These are phyloP conservation scores for Tyrannus savana DNA, from an alignment of 2,113 vertebrate species.

Conservation along the genomic window DNA sequence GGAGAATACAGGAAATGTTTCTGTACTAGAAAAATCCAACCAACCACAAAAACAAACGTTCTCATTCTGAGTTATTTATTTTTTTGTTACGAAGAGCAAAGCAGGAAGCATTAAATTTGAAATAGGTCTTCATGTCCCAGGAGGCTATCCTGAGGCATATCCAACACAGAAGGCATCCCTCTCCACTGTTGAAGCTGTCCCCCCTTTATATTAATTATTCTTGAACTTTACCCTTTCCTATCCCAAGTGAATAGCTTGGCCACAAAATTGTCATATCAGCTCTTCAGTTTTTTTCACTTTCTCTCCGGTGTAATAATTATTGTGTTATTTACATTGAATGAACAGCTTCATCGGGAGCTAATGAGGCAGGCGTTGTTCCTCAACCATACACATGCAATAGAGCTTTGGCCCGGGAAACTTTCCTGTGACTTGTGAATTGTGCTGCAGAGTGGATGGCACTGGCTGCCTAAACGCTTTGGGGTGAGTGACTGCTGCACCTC, in stretches of 20 bases:
- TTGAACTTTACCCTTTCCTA: background rate
- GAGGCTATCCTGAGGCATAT: background rate
- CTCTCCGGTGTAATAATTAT: background rate
- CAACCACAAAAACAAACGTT: background rate
- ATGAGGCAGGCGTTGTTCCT: background rate
- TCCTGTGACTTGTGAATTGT: background rate
- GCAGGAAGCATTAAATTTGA: background rate
- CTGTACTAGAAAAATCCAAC: background rate
- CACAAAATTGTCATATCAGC: background rate
- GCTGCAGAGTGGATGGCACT: background rate
- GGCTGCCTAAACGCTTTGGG: background rate
- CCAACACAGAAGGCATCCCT: background rate
- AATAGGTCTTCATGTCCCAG: background rate
- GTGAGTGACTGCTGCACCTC: rapidly evolving
- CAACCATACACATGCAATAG: background rate
- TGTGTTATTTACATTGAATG: background rate
- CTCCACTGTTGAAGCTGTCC: background rate
- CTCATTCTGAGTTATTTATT: background rate
- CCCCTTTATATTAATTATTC: background rate
- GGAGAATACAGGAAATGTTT: background rate
- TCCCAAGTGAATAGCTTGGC: background rate
- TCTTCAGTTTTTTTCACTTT: background rate
- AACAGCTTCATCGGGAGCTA: background rate
- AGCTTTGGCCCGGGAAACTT: background rate
- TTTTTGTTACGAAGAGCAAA: background rate